These are phyloP conservation scores for Nudaria mundana DNA, from an alignment of 2,888 invertebrate genomes.

Conservation along the genomic window DNA sequence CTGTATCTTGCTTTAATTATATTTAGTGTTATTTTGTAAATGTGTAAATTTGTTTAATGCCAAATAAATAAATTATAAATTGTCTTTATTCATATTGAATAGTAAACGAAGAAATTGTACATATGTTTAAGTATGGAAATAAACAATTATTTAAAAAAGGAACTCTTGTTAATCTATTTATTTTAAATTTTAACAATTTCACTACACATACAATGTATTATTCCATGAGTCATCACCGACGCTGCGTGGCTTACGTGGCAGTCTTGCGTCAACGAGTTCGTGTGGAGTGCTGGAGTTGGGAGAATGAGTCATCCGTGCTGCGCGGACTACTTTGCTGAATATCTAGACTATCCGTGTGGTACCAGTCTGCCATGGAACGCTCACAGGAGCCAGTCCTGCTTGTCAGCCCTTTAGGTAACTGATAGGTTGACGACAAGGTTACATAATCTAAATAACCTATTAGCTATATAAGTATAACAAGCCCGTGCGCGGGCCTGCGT, in stretches of 20 bases:
- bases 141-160: constrained; percentile 56
- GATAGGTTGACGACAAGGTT: constrained; percentile 61
- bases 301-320: constrained; percentile 44
- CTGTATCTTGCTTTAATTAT: constrained; percentile 78
- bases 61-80: constrained; percentile 68
- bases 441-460: constrained; percentile 37
- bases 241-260: constrained; percentile 56
- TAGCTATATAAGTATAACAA: constrained; percentile 30
- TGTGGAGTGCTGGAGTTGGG: constrained; percentile 46
- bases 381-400: constrained; percentile 60
- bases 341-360: constrained; percentile 42
- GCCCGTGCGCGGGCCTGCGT: constrained; percentile 55
- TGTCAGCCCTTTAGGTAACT: constrained; percentile 79
- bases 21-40: constrained; percentile 50
- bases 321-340: constrained; percentile 34
- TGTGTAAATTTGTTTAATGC: constrained; percentile 68
- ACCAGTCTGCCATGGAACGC: constrained; percentile 45
- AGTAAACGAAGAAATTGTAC: constrained; percentile 67
- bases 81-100: constrained; percentile 79
- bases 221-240: constrained; percentile 76
- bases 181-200: constrained; percentile 61
- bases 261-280: constrained; percentile 50
- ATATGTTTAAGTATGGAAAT: constrained; percentile 79
- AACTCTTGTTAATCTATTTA: constrained; percentile 44
- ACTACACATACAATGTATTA: constrained; percentile 73